Percentiles rank a stretch among this genome's conserved stretches.
Evolutionary conservation across 2,888 invertebrate genomes (phyloP).

Genomic region (Caenorhabditis sp.): DNA sequence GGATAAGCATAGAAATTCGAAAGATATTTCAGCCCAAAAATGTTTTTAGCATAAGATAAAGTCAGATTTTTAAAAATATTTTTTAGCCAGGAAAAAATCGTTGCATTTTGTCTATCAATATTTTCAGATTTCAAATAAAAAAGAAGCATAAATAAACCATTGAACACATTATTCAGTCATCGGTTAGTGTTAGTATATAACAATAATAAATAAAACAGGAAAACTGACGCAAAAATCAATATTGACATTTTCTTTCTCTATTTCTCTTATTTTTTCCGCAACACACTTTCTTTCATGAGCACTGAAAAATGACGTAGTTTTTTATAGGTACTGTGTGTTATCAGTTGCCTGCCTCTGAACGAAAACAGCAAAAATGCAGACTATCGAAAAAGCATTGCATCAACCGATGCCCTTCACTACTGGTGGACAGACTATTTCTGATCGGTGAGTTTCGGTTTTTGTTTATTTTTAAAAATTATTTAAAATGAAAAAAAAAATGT

Average conservation of each 20-base stretch:
- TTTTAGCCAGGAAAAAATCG: too few species aligned
- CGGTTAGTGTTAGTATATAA: not conserved
- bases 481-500: not conserved
- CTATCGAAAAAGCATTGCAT: conserved; percentile 68
- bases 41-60: too few species aligned
- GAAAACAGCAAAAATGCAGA: conserved; percentile 56
- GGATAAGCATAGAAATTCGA: too few species aligned
- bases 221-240: not conserved
- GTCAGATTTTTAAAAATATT: too few species aligned
- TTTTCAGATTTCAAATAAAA: too few species aligned
- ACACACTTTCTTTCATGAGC: conserved; percentile 7
- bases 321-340: conserved; percentile 27
- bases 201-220: not conserved
- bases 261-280: conserved; percentile 10
- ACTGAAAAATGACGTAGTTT: conserved; percentile 34
- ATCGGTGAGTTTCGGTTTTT: conserved; percentile 47
- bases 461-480: not conserved
- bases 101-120: too few species aligned
- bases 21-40: too few species aligned
- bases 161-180: too few species aligned
- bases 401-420: conserved; percentile 71
- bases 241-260: not conserved
- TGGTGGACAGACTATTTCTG: conserved; percentile 71
- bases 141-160: too few species aligned
- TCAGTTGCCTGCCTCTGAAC: not conserved